Percentiles rank a stretch among this genome's conserved stretches.
Conservation (phyloP, 2,113 vertebrate species). For the Nestor notabilis region DNA sequence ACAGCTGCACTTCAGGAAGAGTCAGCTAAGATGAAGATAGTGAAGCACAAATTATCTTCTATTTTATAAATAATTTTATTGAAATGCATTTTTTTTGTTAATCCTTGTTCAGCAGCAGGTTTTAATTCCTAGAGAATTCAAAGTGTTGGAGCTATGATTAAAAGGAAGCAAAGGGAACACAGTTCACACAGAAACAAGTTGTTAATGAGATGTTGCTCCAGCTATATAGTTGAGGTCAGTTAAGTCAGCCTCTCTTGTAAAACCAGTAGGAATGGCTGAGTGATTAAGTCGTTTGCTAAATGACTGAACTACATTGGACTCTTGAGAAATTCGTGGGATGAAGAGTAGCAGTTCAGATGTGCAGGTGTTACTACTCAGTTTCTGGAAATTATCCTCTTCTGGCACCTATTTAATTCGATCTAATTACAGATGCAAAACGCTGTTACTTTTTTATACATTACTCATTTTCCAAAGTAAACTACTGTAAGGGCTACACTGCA, state of each 20-base stretch:
- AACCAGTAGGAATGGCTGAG: conserved; percentile 64
- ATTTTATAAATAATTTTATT: neutral
- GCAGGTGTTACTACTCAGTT: conserved; percentile 70
- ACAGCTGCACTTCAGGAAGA: neutral
- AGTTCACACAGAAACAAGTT: neutral
- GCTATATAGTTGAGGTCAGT: conserved; percentile 18
- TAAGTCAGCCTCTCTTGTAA: conserved; percentile 23
- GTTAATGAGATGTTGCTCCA: conserved; percentile 13
- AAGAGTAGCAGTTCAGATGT: conserved; percentile 46
- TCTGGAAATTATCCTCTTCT: conserved; percentile 62
- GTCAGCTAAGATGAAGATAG: neutral
- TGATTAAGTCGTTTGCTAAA: conserved; percentile 74
- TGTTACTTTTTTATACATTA: neutral
- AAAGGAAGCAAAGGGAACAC: neutral
- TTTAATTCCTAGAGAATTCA: neutral
- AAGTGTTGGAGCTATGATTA: neutral
- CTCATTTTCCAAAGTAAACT: conserved; percentile 24
- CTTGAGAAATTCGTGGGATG: conserved; percentile 64
- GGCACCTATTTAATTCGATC: conserved; percentile 21
- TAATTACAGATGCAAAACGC: conserved; percentile 57
- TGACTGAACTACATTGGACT: conserved; percentile 49
- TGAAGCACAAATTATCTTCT: neutral
- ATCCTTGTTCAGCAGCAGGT: neutral
- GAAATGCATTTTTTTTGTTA: neutral
- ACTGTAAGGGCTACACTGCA: neutral